Evolutionary conservation across 2,113 vertebrate species (phyloP).

Genomic region (Psammodynastes pulverulentus): DNA sequence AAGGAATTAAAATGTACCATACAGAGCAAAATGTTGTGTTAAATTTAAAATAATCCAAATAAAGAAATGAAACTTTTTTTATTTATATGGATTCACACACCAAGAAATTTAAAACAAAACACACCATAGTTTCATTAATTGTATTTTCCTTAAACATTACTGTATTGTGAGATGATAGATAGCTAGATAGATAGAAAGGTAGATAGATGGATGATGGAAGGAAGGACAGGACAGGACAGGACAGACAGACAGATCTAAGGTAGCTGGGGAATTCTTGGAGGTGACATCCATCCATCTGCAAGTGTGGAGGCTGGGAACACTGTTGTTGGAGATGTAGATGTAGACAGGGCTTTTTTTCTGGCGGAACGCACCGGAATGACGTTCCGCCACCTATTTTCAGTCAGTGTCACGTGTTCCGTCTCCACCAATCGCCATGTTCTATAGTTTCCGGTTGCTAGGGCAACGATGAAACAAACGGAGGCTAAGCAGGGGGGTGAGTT

Average conservation of each 20-base stretch:
- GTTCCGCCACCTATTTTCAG: too few species aligned
- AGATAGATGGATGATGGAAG: neutral
- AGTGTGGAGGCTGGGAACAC: neutral
- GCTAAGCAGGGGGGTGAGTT: too few species aligned
- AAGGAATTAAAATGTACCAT: slow-evolving; percentile 31
- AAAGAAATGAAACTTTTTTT: slow-evolving; percentile 20
- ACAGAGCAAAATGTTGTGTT: neutral
- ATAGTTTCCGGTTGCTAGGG: too few species aligned
- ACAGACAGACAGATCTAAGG: neutral
- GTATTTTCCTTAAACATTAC: neutral
- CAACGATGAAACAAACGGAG: too few species aligned
- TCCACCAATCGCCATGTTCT: too few species aligned
- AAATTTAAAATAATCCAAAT: slow-evolving; percentile 6
- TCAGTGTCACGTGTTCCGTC: too few species aligned
- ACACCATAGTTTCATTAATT: slow-evolving; percentile 7
- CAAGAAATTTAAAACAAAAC: slow-evolving; percentile 7
- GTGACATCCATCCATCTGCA: neutral
- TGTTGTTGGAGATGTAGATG: neutral
- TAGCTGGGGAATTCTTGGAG: neutral
- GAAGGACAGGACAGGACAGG: neutral
- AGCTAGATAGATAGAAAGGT: neutral
- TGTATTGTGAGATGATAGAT: neutral
- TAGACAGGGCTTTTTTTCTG: too few species aligned
- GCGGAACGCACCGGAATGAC: too few species aligned
- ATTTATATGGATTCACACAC: neutral